Evolutionary conservation across 2,797 vertebrate genomes (phyloP), one percentile per base, ranked within the genome.

Genomic region (Pachyuromys duprasi): DNA sequence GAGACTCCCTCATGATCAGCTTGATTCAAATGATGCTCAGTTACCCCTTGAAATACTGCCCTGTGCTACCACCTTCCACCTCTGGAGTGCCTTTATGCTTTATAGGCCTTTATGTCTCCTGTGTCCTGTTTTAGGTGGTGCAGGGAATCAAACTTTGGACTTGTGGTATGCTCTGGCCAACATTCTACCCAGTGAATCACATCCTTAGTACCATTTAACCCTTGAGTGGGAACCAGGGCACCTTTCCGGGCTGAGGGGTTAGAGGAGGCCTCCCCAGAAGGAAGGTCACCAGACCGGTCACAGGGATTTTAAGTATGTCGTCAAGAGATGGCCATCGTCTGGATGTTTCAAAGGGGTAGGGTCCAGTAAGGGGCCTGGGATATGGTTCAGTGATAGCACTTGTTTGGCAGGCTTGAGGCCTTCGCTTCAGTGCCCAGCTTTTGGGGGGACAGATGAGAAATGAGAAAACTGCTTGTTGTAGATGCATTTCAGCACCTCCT

Each of bases 1-100:
- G 79, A 97, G 87, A 91, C 28, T 26, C 39, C 62, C 28, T 80
- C 17, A 26, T 86, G 55, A 49, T 90, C 65, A 81, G 65, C 33
- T 87, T 42, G 89, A 88, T 79, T 91, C n/a, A 83, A n/a, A 13
- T 86, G 39, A 91, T 49, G 31, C 86, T 14, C 80, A 67, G 20
- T 86, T 94, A 57, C 72, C 82, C 22, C 31, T 95, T 55, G 36
- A 84, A 70, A 53, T 36, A 8, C 83, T 55, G 45, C 36, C 33
- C n/a, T 39, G 24, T 57, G 57, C 22, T 14, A 39, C n/a, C 4
- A 5, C 39, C 17, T 39, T 15, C n/a, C 0, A 28, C 49, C 67
- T 57, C 84, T 87, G 67, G 24, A 72, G 53, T 86, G n/a, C 22
- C 49, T 53, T 8, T 45, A 22, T 53, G 8, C 7, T 2, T 67